These are phyloP conservation scores for Petrolisthes manimaculis DNA, from an alignment of 2,888 invertebrate species.

Conservation along the genomic window DNA sequence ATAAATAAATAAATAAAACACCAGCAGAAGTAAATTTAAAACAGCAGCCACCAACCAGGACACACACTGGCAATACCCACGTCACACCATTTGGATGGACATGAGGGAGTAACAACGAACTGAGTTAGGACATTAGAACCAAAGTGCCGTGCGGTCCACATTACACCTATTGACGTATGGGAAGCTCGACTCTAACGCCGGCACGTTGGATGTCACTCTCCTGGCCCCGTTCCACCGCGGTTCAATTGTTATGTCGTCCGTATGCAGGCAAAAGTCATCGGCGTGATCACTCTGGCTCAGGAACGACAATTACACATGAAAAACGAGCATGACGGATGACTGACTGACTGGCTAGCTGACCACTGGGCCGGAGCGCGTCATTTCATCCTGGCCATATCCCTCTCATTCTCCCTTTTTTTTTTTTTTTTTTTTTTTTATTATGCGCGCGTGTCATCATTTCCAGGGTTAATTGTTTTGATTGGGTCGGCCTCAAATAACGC, in stretches of 20 bases:
- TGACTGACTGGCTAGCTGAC: not conserved
- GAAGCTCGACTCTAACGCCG: conserved; percentile 8
- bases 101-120: not conserved
- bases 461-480: conserved; percentile 53
- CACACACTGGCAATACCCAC: conserved; percentile 39
- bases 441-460: conserved; percentile 44
- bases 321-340: conserved; percentile 59
- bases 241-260: conserved; percentile 38
- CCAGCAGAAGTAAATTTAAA: conserved; percentile 50
- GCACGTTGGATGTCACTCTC: not conserved
- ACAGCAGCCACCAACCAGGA: conserved; percentile 13
- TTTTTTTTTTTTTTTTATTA: conserved; percentile 33
- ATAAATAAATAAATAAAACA: conserved; percentile 36
- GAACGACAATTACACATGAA: conserved; percentile 58
- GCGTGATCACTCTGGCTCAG: conserved; percentile 51
- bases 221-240: not conserved
- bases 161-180: not conserved
- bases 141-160: not conserved
- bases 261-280: conserved; percentile 57
- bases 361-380: conserved; percentile 21
- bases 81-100: conserved; percentile 35
- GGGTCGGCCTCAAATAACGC: conserved; percentile 3
- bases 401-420: not conserved
- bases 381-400: not conserved
- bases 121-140: too few species aligned